Evolutionary conservation across 92 coral and sea anemone species (phyloP).

Genomic region (Bergia sp.): DNA sequence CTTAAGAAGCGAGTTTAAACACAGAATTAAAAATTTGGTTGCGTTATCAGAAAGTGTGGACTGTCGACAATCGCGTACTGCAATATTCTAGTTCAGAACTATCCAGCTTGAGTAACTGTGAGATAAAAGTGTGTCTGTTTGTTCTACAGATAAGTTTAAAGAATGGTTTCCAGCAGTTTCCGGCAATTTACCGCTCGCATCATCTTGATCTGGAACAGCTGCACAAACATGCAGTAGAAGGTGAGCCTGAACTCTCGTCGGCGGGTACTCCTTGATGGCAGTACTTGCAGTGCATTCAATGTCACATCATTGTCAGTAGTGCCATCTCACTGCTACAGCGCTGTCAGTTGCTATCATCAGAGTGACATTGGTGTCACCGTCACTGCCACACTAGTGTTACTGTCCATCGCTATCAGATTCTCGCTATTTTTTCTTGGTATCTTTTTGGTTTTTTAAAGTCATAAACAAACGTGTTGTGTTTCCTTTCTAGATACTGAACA

Average conservation of each 20-base stretch:
- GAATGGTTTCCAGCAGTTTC: constrained; percentile 74
- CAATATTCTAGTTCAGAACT: background rate
- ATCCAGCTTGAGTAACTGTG: background rate
- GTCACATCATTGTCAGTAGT: background rate
- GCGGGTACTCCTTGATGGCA: background rate
- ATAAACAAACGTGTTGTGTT: background rate
- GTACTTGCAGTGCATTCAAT: no score
- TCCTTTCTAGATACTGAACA: constrained; percentile 42
- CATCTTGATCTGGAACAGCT: constrained; percentile 76
- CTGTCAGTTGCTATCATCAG: no score
- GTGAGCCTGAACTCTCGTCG: background rate
- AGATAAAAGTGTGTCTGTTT: background rate
- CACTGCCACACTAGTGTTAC: background rate
- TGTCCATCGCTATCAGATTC: background rate
- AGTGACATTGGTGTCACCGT: no score
- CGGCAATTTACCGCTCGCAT: constrained; percentile 74
- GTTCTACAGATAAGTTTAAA: constrained; percentile 51
- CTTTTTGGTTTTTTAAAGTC: background rate
- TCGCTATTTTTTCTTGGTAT: background rate
- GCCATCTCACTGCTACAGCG: no score
- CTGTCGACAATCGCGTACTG: no score
- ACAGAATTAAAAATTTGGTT: no score
- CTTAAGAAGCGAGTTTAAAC: background rate
- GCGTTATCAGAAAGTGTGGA: no score
- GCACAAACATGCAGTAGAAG: constrained; percentile 54